A percentile compares a stretch with the other conserved stretches of the same genome.
phyloP scores from a whole-genome alignment of 2,888 invertebrate genomes.

The Eudasyphora cyanicolor region DNA sequence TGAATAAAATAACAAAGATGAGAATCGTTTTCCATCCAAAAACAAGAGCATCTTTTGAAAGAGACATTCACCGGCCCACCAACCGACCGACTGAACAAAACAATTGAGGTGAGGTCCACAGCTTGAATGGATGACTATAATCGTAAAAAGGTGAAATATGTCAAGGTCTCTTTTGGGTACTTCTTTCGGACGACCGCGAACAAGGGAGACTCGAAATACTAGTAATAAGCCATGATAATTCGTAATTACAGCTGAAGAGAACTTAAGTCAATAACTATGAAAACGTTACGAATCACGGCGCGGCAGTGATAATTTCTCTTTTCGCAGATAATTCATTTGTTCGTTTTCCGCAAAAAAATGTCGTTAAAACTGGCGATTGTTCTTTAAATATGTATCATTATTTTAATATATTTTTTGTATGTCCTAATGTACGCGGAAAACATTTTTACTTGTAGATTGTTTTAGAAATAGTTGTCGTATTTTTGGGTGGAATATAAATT shows the following conservation, averaged over 20 bases:
- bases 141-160: not conserved
- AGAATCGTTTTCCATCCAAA: slow-evolving; percentile 6
- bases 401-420: too few relatives aligned
- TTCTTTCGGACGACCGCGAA: not conserved
- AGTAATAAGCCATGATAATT: not conserved
- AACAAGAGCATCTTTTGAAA: not conserved
- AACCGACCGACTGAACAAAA: not conserved
- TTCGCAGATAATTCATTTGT: slow-evolving; percentile 15
- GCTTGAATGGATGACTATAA: not conserved
- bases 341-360: too few relatives aligned
- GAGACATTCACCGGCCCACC: not conserved
- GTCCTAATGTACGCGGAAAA: too few relatives aligned
- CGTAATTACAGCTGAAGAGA: not conserved
- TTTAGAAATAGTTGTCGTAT: too few relatives aligned
- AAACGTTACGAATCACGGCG: not conserved
- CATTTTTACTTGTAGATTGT: too few relatives aligned
- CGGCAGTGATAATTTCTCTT: not conserved
- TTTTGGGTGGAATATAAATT: too few relatives aligned
- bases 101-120: not conserved
- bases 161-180: not conserved
- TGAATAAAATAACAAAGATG: slow-evolving; percentile 27
- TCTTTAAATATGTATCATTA: too few relatives aligned
- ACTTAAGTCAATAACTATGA: slow-evolving; percentile 9
- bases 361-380: too few relatives aligned
- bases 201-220: too few relatives aligned